Base-by-base conservation (phyloP, 2,797 vertebrate genomes). In the Zalophus californianus region DNA sequence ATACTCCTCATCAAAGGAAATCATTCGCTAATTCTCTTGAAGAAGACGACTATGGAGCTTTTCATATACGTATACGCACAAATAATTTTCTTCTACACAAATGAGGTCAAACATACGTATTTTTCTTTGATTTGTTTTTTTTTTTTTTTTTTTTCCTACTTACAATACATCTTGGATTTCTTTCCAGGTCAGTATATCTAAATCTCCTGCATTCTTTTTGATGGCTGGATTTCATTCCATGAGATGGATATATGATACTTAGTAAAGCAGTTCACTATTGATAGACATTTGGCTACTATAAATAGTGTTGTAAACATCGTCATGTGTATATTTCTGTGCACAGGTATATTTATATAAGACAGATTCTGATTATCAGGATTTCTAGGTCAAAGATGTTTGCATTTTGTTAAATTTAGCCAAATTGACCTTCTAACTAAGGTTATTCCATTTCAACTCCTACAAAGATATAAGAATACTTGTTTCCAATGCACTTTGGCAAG, bases 161-260 rank as follows among this genome's bases (percentile, higher is more conserved):
- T 94, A 66, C 13, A 84, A 41, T 93, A 70, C 5, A 75, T 60
- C 56, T 90, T 88, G 52, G 73, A 66, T 94, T 62, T 94, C 56
- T 94, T 84, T 96, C 60, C 68, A 93, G 91, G 86, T 94, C 32
- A 89, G 68, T 96, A 32, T 88, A 9, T 90, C 29, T 93, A 77
- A 89, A 38, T 93, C 32, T 93, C 21, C n/a, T 4, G 90, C 5
- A 41, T 92, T 86, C 14, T 70, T 64, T 94, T 92, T 92, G 75
- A 62, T 95, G 78, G 13, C n/a, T 94, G n/a, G 78, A 16, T 90
- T 92, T 96, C 29, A 87, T 88, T 96, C 60, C 10, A 29, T 73
- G 52, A 64, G 21, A 50, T 88, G 56, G 41, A n/a, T 90, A 20
- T 44, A 44, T 79, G 68, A 4, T 50, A 54, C 27, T 73, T 66